These are phyloP conservation scores for Ennomos erosarius DNA, from an alignment of 2,888 invertebrate species.

Conservation along the genomic window DNA sequence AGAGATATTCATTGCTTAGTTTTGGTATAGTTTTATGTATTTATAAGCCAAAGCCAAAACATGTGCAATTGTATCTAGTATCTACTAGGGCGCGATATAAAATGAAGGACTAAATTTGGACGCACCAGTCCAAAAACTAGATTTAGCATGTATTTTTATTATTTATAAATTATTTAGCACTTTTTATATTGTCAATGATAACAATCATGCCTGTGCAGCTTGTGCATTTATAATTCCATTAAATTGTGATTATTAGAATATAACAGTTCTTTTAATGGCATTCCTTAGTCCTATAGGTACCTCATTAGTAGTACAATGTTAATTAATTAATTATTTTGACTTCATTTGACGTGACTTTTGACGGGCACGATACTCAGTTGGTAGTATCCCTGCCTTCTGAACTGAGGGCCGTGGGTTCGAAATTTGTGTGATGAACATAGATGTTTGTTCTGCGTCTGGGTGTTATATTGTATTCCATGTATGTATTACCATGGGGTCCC, in stretches of 20 bases:
- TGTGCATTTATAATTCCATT: slow-evolving; percentile 82
- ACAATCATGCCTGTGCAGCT: slow-evolving; percentile 78
- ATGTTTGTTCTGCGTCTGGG: no score
- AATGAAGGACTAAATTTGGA: slow-evolving; percentile 58
- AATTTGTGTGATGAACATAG: no score
- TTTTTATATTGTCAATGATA: slow-evolving; percentile 72
- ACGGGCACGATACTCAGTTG: no score
- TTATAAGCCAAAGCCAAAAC: slow-evolving; percentile 44
- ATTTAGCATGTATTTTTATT: slow-evolving; percentile 70
- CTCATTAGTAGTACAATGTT: background rate
- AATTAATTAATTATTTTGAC: no score
- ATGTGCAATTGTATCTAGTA: slow-evolving; percentile 52
- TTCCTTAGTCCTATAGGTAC: slow-evolving; percentile 1
- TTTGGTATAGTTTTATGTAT: slow-evolving; percentile 37
- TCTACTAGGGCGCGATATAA: slow-evolving; percentile 36
- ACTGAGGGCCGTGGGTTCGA: no score
- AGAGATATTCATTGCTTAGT: slow-evolving; percentile 42
- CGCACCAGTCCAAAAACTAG: slow-evolving; percentile 80
- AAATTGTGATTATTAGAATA: slow-evolving; percentile 81
- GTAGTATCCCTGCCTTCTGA: no score
- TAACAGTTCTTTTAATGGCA: slow-evolving; percentile 47
- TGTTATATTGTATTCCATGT: no score
- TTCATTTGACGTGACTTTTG: no score
- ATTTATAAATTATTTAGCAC: slow-evolving; percentile 77
- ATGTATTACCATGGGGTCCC: no score